These are phyloP conservation scores for Trichomycterus rosablanca DNA, from an alignment of 2,113 vertebrate species.

Conservation along the genomic window DNA sequence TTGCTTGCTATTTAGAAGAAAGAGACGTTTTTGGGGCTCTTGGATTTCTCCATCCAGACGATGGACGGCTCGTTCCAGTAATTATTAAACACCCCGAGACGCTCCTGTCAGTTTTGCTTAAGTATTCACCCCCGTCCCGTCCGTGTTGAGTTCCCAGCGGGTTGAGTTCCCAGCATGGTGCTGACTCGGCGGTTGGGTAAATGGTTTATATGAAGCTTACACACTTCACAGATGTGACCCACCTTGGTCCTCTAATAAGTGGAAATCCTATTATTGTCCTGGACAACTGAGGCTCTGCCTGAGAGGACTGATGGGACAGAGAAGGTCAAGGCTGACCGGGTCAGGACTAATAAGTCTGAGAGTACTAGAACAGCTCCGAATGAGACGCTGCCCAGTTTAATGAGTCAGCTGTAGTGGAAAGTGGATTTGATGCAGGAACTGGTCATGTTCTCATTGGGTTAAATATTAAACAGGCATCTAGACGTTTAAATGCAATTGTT, in stretches of 20 bases:
- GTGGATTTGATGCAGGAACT: too few species aligned
- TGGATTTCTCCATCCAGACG: conserved; percentile 47
- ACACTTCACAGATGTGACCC: conserved; percentile 51
- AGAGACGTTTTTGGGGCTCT: conserved; percentile 48
- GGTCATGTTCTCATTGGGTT: too few species aligned
- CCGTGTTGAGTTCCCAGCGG: conserved; percentile 2
- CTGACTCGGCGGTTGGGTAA: conserved; percentile 42
- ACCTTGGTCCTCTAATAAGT: conserved; percentile 62
- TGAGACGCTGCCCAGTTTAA: conserved; percentile 38
- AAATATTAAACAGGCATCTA: too few species aligned
- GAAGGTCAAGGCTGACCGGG: conserved; percentile 67
- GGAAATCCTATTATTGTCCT: conserved; percentile 69
- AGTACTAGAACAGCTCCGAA: conserved; percentile 57
- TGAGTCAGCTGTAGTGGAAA: conserved; percentile 32
- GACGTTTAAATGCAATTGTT: too few species aligned
- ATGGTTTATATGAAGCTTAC: conserved; percentile 61
- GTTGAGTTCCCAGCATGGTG: conserved; percentile 35
- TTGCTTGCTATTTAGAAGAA: conserved; percentile 67
- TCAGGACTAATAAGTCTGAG: conserved; percentile 70
- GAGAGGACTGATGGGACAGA: conserved; percentile 70
- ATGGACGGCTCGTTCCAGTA: conserved; percentile 53
- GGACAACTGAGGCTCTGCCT: conserved; percentile 63
- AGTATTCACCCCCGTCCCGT: conserved; percentile 39
- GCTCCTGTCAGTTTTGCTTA: conserved; percentile 6
- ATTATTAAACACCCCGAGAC: conserved; percentile 48